Evolutionary conservation across 2,888 invertebrate species (phyloP), one percentile per base, ranked within the genome.

Genomic region (Ochlodes sylvanus): DNA sequence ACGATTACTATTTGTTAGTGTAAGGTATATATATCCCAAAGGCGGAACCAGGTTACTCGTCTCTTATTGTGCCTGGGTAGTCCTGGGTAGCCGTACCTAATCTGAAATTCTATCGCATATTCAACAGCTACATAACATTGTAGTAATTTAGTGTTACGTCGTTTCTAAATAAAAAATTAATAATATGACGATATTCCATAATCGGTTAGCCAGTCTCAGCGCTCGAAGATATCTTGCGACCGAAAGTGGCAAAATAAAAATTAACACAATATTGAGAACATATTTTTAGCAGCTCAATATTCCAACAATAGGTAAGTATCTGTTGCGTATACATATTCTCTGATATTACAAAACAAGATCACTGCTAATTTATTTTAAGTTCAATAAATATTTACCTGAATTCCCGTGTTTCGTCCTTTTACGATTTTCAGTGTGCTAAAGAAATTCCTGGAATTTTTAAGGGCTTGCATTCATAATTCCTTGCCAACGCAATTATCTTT

Each of bases 401-500:
- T 56, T 62, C 34, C 6, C 17, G 2, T 4, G 55, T 62, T 55
- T 61, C 21, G 5, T 32, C 34, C 4, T 67, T 34, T 56, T 57
- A 27, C 21, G 17, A 34, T 41, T 62, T 62, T 68, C 56, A 50
- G 41, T 62, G 41, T 54, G 34, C 56, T 57, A 62, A 62, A 62
- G 62, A 68, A 68, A 68, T 68, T 68, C 68, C 50, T 57, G n/a
- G 47, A 62, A 57, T 55, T 68, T 68, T 56, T 62, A 50, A 60
- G 44, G 47, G 62, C 55, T 73, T 72, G 77, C 78, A 81, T 81
- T 81, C 79, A 86, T 85, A 86, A 84, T 77, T 84, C 76, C 71
- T 68, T 72, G 73, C 79, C 76, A 72, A 61, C 73, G 75, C 79
- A 79, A 82, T 78, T 82, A 86, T 82, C 81, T 90, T 90, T 90